Evolutionary conservation across 2,113 vertebrate genomes (phyloP).

Genomic region (Helogale parvula): DNA sequence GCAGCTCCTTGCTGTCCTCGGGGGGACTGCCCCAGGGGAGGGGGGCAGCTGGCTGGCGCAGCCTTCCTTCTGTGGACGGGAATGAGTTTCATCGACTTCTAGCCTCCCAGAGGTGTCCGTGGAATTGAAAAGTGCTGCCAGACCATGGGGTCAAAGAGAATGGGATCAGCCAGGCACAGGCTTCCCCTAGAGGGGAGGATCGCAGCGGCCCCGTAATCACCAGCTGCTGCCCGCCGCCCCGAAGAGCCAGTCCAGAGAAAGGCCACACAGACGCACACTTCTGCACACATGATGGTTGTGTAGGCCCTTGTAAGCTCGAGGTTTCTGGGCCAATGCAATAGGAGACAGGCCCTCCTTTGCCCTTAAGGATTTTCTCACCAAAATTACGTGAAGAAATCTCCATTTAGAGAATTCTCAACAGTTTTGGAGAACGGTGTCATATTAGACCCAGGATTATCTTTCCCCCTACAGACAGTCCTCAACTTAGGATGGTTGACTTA

Average conservation of each 20-base stretch:
- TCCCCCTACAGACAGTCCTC: not conserved
- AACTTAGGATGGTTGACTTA: not conserved
- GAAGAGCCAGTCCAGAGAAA: not conserved
- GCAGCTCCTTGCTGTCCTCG: not conserved
- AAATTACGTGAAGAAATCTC: not conserved
- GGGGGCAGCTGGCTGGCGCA: not conserved
- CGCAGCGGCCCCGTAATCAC: not conserved
- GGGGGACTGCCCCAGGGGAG: not conserved
- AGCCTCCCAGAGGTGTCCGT: not conserved
- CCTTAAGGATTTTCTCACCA: not conserved
- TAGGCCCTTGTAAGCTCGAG: not conserved
- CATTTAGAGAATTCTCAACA: not conserved
- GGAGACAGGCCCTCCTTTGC: not conserved
- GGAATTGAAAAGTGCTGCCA: constrained; percentile 30
- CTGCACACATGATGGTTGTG: not conserved
- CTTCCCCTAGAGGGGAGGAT: not conserved
- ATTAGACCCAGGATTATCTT: not conserved
- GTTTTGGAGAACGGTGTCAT: not conserved
- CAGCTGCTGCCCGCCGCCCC: not conserved
- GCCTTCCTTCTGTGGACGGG: not conserved
- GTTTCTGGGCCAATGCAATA: not conserved
- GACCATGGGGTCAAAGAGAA: not conserved
- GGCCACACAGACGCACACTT: not conserved
- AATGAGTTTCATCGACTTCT: constrained; percentile 57
- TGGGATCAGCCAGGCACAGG: not conserved